Conservation (phyloP, 2,888 invertebrate species). For the Drosophila buzzatii region DNA sequence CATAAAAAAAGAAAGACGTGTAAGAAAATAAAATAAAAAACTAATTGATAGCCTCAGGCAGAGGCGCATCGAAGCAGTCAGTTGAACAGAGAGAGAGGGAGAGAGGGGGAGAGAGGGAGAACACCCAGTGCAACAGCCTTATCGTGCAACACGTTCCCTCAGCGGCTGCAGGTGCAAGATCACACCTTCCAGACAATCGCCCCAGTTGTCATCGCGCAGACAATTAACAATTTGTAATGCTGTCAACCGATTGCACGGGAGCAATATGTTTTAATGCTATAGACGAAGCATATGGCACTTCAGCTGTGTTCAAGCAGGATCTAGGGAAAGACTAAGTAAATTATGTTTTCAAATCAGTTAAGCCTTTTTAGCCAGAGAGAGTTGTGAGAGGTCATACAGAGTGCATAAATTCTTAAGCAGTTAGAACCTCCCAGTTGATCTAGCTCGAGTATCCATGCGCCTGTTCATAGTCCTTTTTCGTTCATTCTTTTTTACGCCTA, state of each 20-base stretch:
- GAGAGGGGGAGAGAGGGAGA: neutral
- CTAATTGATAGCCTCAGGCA: constrained; percentile 30
- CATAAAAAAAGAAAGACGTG: constrained; percentile 19
- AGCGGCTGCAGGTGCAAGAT: constrained; percentile 15
- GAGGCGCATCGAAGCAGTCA: constrained; percentile 2
- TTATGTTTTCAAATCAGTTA: neutral
- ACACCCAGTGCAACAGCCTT: neutral
- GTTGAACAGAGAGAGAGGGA: neutral
- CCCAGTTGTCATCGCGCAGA: neutral
- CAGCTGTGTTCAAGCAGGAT: neutral
- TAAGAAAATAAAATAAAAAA: constrained; percentile 1
- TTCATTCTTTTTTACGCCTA: too few relatives aligned
- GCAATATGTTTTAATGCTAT: neutral
- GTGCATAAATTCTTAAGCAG: neutral
- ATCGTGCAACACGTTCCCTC: neutral
- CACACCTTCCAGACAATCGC: constrained; percentile 10
- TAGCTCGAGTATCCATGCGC: too few relatives aligned
- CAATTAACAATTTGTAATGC: constrained; percentile 11
- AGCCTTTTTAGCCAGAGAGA: neutral
- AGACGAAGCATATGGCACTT: neutral
- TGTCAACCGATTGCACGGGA: neutral
- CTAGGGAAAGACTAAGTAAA: too few relatives aligned
- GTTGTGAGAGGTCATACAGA: neutral
- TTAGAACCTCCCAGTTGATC: neutral
- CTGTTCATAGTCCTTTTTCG: neutral